Percentiles rank a stretch among this genome's conserved stretches.
Conservation (phyloP, 2,888 invertebrate species). For the Mythimna vitellina region DNA sequence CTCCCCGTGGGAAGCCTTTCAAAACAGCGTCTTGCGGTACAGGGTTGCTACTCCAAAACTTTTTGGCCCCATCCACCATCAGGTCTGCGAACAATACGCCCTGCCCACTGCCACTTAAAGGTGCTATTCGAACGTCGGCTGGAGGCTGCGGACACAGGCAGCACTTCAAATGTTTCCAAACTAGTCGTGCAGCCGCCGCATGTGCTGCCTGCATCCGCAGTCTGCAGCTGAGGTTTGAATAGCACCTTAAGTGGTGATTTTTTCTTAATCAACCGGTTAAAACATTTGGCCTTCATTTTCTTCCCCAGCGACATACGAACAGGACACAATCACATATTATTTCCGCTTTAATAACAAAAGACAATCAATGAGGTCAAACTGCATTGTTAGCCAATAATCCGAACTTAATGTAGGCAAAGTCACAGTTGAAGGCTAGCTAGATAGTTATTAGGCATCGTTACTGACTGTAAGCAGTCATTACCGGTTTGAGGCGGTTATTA, state of each 20-base stretch:
- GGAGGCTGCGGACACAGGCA: too few species aligned
- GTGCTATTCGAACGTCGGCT: too few species aligned
- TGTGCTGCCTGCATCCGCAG: too few species aligned
- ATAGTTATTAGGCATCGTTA: conserved; percentile 38
- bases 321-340: conserved; percentile 34
- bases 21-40: too few species aligned
- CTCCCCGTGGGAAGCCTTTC: too few species aligned
- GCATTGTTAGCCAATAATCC: conserved; percentile 53
- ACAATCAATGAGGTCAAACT: conserved; percentile 38
- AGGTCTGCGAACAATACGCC: too few species aligned
- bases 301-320: conserved; percentile 29
- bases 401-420: conserved; percentile 33
- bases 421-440: conserved; percentile 47
- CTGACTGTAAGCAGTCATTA: conserved; percentile 34
- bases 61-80: too few species aligned
- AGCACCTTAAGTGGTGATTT: not conserved
- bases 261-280: not conserved
- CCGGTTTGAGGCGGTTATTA: conserved; percentile 29
- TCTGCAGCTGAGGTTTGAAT: too few species aligned
- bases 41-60: too few species aligned
- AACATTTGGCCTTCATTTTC: not conserved
- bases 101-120: too few species aligned
- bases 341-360: conserved; percentile 28
- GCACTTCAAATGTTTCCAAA: too few species aligned
- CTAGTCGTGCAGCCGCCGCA: too few species aligned